phyloP scores from a whole-genome alignment of 2,888 invertebrate species.

The Pandemis corylana region DNA sequence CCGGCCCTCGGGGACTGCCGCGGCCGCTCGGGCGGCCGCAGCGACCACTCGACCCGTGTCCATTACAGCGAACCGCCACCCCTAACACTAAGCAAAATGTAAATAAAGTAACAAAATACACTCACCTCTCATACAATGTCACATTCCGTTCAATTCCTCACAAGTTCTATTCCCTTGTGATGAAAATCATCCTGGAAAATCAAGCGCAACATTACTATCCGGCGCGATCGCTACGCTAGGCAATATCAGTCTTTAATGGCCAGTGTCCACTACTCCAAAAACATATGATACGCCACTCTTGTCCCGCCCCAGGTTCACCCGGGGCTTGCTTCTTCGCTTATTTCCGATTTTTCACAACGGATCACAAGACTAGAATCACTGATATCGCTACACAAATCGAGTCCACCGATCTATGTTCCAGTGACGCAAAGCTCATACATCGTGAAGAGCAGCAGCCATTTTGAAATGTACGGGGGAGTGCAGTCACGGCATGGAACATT shows the following conservation, averaged over 20 bases:
- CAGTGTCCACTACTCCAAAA: slow-evolving; percentile 81
- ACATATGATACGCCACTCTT: slow-evolving; percentile 83
- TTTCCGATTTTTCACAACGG: slow-evolving; percentile 72
- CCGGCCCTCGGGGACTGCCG: slow-evolving; percentile 57
- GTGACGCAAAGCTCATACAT: slow-evolving; percentile 86
- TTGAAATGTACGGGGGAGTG: slow-evolving; percentile 85
- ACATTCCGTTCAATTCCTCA: slow-evolving; percentile 84
- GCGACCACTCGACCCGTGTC: slow-evolving; percentile 65
- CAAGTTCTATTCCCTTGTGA: slow-evolving; percentile 77
- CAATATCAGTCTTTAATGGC: slow-evolving; percentile 82
- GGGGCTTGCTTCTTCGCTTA: slow-evolving; percentile 66
- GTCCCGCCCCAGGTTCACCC: slow-evolving; percentile 67
- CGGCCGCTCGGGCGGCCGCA: slow-evolving; percentile 64
- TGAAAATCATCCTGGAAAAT: slow-evolving; percentile 81
- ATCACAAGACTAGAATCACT: slow-evolving; percentile 73
- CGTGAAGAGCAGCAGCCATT: slow-evolving; percentile 86
- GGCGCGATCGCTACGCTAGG: slow-evolving; percentile 75
- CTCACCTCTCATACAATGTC: slow-evolving; percentile 85
- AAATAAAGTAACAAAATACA: slow-evolving; percentile 77
- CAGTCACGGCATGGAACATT: slow-evolving; percentile 85
- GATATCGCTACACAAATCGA: slow-evolving; percentile 72
- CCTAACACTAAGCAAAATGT: slow-evolving; percentile 70
- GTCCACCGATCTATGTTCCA: slow-evolving; percentile 83
- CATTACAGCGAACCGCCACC: slow-evolving; percentile 70
- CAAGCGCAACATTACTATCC: slow-evolving; percentile 80